phyloP scores from a whole-genome alignment of 2,113 vertebrate species.

The Embiotoca jacksoni region DNA sequence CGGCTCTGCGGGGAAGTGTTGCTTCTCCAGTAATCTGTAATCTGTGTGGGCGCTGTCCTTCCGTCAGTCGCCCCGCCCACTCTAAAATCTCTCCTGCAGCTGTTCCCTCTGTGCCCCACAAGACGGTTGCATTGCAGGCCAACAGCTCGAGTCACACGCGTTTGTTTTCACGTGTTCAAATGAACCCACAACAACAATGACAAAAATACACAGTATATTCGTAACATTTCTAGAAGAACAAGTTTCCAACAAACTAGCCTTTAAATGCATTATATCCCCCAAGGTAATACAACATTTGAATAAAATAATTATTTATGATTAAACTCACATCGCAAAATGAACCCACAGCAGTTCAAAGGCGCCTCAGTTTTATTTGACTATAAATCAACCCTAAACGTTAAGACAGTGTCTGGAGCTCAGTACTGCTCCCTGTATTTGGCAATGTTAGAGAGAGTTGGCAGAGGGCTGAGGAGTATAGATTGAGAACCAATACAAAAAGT shows the following conservation, averaged over 20 bases:
- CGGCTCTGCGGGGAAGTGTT: constrained; percentile 36
- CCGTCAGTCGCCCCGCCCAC: constrained; percentile 28
- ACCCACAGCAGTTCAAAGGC: constrained; percentile 46
- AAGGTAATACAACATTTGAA: constrained; percentile 55
- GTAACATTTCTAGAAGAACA: constrained; percentile 49
- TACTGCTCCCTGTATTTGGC: constrained; percentile 70
- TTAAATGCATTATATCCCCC: constrained; percentile 32
- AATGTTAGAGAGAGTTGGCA: constrained; percentile 55
- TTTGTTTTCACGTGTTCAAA: constrained; percentile 3
- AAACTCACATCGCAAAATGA: constrained; percentile 58
- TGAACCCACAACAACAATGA: constrained; percentile 32
- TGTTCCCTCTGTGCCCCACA: constrained; percentile 36
- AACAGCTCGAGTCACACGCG: constrained; percentile 10
- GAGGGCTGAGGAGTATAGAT: constrained; percentile 7
- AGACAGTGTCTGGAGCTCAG: constrained; percentile 35
- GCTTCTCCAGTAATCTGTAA: constrained; percentile 69
- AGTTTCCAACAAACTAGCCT: constrained; percentile 35
- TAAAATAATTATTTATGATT: constrained; percentile 32
- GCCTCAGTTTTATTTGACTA: constrained; percentile 28
- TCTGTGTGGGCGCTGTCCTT: constrained; percentile 61
- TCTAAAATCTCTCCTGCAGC: constrained; percentile 54
- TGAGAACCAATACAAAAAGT: constrained; percentile 30
- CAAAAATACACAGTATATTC: constrained; percentile 50
- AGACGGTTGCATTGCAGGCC: constrained; percentile 16
- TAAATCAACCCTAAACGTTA: constrained; percentile 48